Evolutionary conservation across 1,140 invertebrate species (phyloP).

Genomic region (Brevipalpus yothersi): DNA sequence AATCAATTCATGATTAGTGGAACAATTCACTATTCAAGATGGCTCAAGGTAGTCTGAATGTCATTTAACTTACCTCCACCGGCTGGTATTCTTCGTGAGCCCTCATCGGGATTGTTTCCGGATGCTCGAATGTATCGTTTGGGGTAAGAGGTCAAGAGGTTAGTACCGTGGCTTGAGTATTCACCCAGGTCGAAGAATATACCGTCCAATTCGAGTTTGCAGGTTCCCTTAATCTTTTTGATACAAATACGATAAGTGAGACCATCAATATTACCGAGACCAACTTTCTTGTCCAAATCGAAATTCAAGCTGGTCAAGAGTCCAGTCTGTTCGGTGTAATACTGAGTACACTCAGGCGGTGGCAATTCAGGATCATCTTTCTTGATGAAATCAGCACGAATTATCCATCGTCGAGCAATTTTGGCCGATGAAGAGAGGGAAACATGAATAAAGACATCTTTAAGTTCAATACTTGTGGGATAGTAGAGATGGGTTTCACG

Average conservation of each 20-base stretch:
- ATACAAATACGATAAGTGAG: neutral
- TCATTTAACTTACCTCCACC: too few relatives aligned
- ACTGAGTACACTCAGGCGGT: slow-evolving; percentile 50
- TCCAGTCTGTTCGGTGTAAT: slow-evolving; percentile 34
- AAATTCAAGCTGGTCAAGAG: slow-evolving; percentile 41
- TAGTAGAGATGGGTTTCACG: slow-evolving; percentile 44
- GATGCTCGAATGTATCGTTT: neutral
- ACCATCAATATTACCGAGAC: neutral
- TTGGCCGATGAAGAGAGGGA: slow-evolving; percentile 23
- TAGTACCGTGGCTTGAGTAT: neutral
- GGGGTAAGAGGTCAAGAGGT: neutral
- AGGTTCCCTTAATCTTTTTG: neutral
- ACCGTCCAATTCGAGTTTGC: neutral
- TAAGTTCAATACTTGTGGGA: slow-evolving; percentile 19
- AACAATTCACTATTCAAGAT: too few relatives aligned
- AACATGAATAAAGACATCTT: slow-evolving; percentile 6
- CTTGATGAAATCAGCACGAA: slow-evolving; percentile 5
- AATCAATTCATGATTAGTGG: too few relatives aligned
- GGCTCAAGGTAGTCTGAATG: too few relatives aligned
- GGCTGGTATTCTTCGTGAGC: too few relatives aligned
- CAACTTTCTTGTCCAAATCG: neutral
- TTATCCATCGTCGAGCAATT: slow-evolving; percentile 8
- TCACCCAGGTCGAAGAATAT: neutral
- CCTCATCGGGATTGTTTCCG: neutral
- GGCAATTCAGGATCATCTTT: slow-evolving; percentile 21